A percentile compares a stretch with the other conserved stretches of the same genome.
phyloP scores from a whole-genome alignment of 92 coral and sea anemone genomes.

The Micromussa lordhowensis region DNA sequence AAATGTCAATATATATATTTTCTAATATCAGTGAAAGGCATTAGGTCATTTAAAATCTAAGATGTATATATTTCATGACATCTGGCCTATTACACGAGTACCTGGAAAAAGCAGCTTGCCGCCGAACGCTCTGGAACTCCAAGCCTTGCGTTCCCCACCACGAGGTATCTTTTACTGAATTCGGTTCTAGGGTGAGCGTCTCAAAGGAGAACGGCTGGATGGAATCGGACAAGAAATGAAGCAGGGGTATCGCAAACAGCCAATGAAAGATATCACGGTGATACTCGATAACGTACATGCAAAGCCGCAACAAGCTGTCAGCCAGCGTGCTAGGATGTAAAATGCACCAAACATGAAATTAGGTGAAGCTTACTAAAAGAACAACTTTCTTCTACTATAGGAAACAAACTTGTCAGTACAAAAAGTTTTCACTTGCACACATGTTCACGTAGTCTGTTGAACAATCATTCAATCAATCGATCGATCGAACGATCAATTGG shows the following conservation, averaged over 20 bases:
- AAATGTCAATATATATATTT: no score
- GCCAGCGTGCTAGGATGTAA: slow-evolving; percentile 39
- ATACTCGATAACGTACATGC: slow-evolving; percentile 40
- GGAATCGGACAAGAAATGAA: slow-evolving; percentile 69
- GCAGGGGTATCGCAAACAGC: slow-evolving; percentile 77
- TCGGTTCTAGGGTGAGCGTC: slow-evolving; percentile 32
- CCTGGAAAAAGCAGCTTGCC: background rate
- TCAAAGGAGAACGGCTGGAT: slow-evolving; percentile 47
- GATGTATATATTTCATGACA: no score
- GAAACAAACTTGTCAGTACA: no score
- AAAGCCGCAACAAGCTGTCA: slow-evolving; percentile 30
- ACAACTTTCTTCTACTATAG: no score
- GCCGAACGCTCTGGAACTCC: slow-evolving; percentile 20
- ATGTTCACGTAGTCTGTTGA: no score
- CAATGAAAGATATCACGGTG: slow-evolving; percentile 50
- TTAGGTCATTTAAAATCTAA: no score
- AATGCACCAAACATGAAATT: background rate
- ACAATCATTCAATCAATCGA: no score
- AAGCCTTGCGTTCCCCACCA: slow-evolving; percentile 80
- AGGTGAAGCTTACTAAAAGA: no score
- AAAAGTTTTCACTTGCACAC: no score
- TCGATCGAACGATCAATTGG: no score
- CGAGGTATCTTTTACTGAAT: slow-evolving; percentile 21
- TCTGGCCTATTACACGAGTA: background rate
- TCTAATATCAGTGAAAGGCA: no score